Evolutionary conservation across 2,888 invertebrate genomes (phyloP), one percentile per base, ranked within the genome.

Genomic region (Acleris laterana): DNA sequence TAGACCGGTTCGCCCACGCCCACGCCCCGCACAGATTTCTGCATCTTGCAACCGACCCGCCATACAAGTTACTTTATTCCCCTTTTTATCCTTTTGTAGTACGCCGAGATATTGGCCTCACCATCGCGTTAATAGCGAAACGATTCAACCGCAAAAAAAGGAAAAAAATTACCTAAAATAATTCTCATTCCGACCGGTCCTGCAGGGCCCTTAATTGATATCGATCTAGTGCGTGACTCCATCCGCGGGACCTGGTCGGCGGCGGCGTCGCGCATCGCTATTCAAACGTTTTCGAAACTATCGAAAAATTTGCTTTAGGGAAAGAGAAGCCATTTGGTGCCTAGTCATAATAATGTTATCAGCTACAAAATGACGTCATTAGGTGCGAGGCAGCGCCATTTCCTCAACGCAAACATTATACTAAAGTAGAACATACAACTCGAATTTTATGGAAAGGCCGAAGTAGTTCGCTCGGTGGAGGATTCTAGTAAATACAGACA

Each of bases 1-100:
- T 89, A 88, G 91, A 93, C 92, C 92, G 92, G 92, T 93, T 89
- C 85, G 83, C 86, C 84, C 84, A 89, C 90, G 81, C 85, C 85
- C 85, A 86, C 83, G 80, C 75, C 80, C 80, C 85, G 89, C 88
- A 89, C 90, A 89, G 92, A 92, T 93, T 92, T 91, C 90, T 91
- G 91, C 92, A 90, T 90, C 90, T 89, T 87, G 89, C 88, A 88
- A 87, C 88, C 85, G 80, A 85, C 90, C 83, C 83, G 85, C 89
- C 89, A 84, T 87, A 88, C 91, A 85, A 90, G 87, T 90, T 88
- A 84, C 85, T 89, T 90, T 88, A 88, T 87, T 83, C 85, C 82
- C 81, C 78, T 90, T 92, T 91, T 90, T 87, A 88, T 88, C 83
- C 75, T 89, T 91, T 90, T 89, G 87, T 87, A 86, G 86, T 88